phyloP scores from a whole-genome alignment of 1,140 invertebrate genomes.

The Apis laboriosa region DNA sequence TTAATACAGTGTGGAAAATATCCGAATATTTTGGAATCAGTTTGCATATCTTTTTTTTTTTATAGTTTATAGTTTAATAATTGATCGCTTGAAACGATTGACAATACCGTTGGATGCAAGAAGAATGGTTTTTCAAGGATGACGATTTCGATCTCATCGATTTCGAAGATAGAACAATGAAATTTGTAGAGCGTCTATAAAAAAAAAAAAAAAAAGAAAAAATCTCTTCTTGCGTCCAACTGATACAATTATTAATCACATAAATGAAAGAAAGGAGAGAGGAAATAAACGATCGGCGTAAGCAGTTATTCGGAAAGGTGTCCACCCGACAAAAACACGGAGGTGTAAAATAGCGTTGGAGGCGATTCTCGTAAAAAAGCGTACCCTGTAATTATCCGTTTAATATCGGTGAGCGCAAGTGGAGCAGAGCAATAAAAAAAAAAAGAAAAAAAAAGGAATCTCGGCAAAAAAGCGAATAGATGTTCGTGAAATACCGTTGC shows the following conservation, averaged over 20 bases:
- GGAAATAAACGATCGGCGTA: background rate
- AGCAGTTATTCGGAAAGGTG: background rate
- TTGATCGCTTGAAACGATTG: background rate
- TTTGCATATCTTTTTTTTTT: no score
- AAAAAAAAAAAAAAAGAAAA: no score
- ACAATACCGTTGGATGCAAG: no score
- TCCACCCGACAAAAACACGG: background rate
- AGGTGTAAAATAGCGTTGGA: slow-evolving; percentile 9
- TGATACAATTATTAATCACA: slow-evolving; percentile 5
- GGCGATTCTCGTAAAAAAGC: background rate
- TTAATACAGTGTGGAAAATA: no score
- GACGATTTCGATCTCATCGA: no score
- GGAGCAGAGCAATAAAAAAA: background rate
- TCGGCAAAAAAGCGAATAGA: slow-evolving; percentile 40
- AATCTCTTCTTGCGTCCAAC: no score
- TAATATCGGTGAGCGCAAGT: slow-evolving; percentile 23
- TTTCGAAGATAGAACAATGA: no score
- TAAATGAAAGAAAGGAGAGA: background rate
- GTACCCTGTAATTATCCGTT: slow-evolving; percentile 35
- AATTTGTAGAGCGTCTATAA: no score
- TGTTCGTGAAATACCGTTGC: slow-evolving; percentile 51
- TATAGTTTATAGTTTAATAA: no score
- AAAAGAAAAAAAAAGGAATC: background rate
- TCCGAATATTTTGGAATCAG: no score
- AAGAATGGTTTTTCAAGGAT: no score